Evolutionary conservation across 2,888 invertebrate species (phyloP).

Genomic region (Dicranocentrus wangi): DNA sequence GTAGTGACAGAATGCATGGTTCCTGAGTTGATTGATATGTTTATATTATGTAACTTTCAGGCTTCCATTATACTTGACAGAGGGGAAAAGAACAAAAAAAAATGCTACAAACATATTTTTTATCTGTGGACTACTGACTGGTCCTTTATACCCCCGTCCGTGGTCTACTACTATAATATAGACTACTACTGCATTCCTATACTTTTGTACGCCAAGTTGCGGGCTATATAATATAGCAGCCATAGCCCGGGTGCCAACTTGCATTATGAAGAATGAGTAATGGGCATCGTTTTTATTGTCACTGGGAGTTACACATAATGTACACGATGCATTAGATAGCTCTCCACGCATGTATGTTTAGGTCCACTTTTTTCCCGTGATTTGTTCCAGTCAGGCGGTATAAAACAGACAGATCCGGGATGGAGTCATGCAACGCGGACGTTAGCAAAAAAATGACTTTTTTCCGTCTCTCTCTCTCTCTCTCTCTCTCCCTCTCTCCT

Average conservation of each 20-base stretch:
- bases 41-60: constrained; percentile 62
- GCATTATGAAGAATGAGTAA: constrained; percentile 40
- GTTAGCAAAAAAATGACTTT: constrained; percentile 22
- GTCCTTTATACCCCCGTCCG: too few relatives aligned
- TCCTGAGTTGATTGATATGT: constrained; percentile 61
- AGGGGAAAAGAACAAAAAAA: constrained; percentile 39
- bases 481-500: too few relatives aligned
- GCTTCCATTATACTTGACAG: constrained; percentile 60
- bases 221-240: background rate
- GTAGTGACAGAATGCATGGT: constrained; percentile 31
- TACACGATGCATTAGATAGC: background rate
- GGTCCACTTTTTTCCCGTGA: constrained; percentile 30
- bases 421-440: constrained; percentile 34
- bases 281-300: constrained; percentile 51
- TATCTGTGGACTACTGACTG: too few relatives aligned
- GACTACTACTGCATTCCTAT: too few relatives aligned
- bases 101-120: too few relatives aligned
- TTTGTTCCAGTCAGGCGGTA: constrained; percentile 49
- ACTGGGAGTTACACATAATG: constrained; percentile 16
- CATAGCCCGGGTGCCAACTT: constrained; percentile 1
- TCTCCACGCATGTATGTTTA: background rate
- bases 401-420: constrained; percentile 43
- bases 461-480: too few relatives aligned
- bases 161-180: too few relatives aligned
- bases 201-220: too few relatives aligned